Evolutionary conservation across 2,888 invertebrate species (phyloP), one percentile per base, ranked within the genome.

Genomic region (Bibio marci): DNA sequence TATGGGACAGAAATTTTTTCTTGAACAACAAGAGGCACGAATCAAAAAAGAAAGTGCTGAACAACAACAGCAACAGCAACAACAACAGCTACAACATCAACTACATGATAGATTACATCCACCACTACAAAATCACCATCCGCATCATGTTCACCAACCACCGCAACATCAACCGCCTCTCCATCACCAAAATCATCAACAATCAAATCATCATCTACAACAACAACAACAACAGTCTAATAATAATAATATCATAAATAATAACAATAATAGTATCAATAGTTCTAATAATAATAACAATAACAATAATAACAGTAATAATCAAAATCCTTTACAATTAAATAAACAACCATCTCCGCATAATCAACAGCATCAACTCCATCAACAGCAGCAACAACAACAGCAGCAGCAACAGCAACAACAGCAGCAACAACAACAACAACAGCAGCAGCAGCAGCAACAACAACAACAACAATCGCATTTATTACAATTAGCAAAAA

Each of bases 11-110:
- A 80, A 82, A 53, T 65, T 83, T 50, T 76, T 83, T 53, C 65
- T 80, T 62, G 82, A 85, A 58, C 78, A 82, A 57, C 78, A 82
- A 57, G 82, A 82, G 56, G 80, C 77, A 17, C 69, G 80, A 45
- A 67, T 79, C 61, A 78, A 74, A 17, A 72, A 73, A 49, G 70
- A 76, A 61, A 67, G 72, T 35, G 69, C 65, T 42, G 76, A 66
- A 42, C 70, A 67, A 45, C 67, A 68, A 48, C 62, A 70, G 28
- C 71, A 67, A 32, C 70, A 66, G 35, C 63, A 63, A 25, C 63
- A 59, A 6, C 60, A 59, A 34, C 58, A 57, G 26, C 61, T 62
- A 28, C 59, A 57, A 13, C 59, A 64, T 34, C 65, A 65, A 7
- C 71, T 69, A 43, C 69, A 67, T 41, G 63, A 62, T 10, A 63